Percentiles rank a stretch among this genome's conserved stretches.
These are phyloP conservation scores for Orchesellides sinensis DNA, from an alignment of 2,888 invertebrate genomes.

Conservation along the genomic window DNA sequence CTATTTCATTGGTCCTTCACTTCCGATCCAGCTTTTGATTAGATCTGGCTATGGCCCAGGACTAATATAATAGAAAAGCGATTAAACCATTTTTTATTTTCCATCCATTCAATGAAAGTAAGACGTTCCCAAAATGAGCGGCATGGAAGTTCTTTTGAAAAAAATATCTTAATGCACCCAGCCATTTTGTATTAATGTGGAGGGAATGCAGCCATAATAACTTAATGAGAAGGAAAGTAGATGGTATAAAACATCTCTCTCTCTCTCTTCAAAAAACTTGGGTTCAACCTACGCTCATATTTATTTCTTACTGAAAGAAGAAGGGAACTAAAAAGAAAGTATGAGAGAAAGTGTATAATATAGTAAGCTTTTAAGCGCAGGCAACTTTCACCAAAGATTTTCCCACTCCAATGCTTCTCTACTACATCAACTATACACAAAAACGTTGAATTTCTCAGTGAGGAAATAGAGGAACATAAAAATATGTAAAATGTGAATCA, in stretches of 20 bases:
- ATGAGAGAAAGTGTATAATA: background rate
- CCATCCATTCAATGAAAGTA: too few relatives aligned
- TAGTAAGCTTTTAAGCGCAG: background rate
- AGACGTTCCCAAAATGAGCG: background rate
- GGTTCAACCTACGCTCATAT: too few relatives aligned
- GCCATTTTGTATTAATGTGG: constrained; percentile 26
- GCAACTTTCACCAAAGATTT: background rate
- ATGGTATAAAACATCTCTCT: background rate
- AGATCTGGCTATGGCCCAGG: too few relatives aligned
- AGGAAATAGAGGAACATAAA: background rate
- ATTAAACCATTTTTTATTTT: too few relatives aligned
- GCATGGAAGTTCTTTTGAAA: background rate
- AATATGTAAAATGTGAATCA: constrained; percentile 16
- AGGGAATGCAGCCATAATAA: constrained; percentile 20
- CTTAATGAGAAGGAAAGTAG: constrained; percentile 17
- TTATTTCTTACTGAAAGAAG: too few relatives aligned
- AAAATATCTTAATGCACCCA: constrained; percentile 10
- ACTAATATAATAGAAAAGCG: too few relatives aligned
- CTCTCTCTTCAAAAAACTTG: background rate
- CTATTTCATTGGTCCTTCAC: too few relatives aligned
- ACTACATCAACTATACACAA: background rate
- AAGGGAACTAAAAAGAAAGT: background rate
- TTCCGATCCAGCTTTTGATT: too few relatives aligned
- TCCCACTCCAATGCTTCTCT: background rate
- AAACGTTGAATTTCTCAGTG: background rate